These are phyloP conservation scores for Epiblema foenella DNA, from an alignment of 2,888 invertebrate genomes.

Conservation along the genomic window DNA sequence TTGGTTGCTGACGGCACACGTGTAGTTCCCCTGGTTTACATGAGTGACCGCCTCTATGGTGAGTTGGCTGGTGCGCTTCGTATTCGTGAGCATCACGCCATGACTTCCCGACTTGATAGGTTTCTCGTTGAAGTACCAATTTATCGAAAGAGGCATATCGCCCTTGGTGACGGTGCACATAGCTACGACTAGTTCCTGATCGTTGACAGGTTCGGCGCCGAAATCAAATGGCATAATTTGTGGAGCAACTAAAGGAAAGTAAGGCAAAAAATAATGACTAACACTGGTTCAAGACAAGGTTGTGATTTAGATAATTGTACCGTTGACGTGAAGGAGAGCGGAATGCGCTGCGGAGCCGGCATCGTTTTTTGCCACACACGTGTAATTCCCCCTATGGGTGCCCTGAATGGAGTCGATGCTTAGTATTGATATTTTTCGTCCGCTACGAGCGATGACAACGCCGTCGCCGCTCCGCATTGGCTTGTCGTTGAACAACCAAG, in stretches of 20 bases:
- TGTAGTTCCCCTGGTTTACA: conserved; percentile 86
- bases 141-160: conserved; percentile 90
- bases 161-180: conserved; percentile 90
- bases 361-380: conserved; percentile 81
- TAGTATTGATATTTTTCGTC: conserved; percentile 78
- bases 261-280: conserved; percentile 28
- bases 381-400: conserved; percentile 80
- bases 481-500: conserved; percentile 83
- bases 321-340: conserved; percentile 76
- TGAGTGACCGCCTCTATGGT: conserved; percentile 86
- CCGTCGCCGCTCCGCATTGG: conserved; percentile 69
- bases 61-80: conserved; percentile 85
- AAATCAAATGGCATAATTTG: conserved; percentile 90
- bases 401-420: conserved; percentile 82
- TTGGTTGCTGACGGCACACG: conserved; percentile 85
- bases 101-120: conserved; percentile 77
- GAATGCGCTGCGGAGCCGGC: conserved; percentile 77
- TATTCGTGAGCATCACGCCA: conserved; percentile 81
- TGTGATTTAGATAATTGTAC: conserved; percentile 57
- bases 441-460: conserved; percentile 75
- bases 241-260: conserved; percentile 84
- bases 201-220: conserved; percentile 88
- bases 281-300: conserved; percentile 32
- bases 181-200: conserved; percentile 88
- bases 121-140: conserved; percentile 87